Evolutionary conservation across 2,113 vertebrate genomes (phyloP).

Genomic region (Epinephelus lanceolatus): DNA sequence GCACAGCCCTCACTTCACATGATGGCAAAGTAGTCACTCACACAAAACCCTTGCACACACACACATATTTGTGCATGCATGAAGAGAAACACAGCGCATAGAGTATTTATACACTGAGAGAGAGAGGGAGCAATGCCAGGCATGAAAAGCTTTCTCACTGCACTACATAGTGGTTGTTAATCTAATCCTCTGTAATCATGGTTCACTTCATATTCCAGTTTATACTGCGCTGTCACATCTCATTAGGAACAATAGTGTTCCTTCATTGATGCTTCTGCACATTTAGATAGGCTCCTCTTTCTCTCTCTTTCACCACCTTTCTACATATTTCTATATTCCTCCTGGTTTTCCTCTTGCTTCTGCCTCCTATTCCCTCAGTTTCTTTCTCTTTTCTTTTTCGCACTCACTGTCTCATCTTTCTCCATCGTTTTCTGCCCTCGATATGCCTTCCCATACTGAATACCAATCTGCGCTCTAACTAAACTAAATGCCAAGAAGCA

Average conservation of each 20-base stretch:
- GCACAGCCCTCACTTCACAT: slow-evolving; percentile 57
- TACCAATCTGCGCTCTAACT: slow-evolving; percentile 20
- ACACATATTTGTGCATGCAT: slow-evolving; percentile 43
- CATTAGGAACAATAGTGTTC: slow-evolving; percentile 73
- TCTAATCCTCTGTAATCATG: slow-evolving; percentile 80
- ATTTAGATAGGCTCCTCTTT: slow-evolving; percentile 56
- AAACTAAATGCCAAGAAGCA: slow-evolving; percentile 21
- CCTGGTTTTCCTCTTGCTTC: slow-evolving; percentile 15
- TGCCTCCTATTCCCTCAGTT: background rate
- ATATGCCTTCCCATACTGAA: slow-evolving; percentile 13
- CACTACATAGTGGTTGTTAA: slow-evolving; percentile 75
- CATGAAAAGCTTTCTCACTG: slow-evolving; percentile 67
- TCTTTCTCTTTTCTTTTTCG: slow-evolving; percentile 16
- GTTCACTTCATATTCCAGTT: slow-evolving; percentile 81
- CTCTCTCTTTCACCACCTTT: slow-evolving; percentile 48
- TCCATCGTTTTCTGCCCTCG: background rate
- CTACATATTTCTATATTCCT: slow-evolving; percentile 12
- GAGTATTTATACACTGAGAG: slow-evolving; percentile 59
- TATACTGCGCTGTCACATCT: slow-evolving; percentile 77
- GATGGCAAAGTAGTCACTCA: slow-evolving; percentile 41
- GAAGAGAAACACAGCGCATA: slow-evolving; percentile 51
- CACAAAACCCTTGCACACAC: slow-evolving; percentile 17
- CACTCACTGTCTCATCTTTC: slow-evolving; percentile 28
- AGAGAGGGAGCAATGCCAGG: slow-evolving; percentile 62
- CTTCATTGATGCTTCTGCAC: slow-evolving; percentile 72